These are phyloP conservation scores for Pseudoatta argentina DNA, from an alignment of 1,140 invertebrate genomes.

Conservation along the genomic window DNA sequence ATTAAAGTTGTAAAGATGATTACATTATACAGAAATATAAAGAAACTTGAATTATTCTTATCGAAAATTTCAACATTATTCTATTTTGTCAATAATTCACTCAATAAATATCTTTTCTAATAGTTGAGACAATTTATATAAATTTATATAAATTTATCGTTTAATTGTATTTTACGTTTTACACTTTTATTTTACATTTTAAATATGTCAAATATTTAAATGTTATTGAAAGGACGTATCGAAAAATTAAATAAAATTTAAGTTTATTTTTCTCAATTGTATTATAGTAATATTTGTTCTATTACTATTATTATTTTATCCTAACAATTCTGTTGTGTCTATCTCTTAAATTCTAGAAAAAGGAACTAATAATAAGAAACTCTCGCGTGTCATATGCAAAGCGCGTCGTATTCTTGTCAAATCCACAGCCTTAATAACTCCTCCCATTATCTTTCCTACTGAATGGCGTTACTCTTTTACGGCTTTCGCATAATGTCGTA, in stretches of 20 bases:
- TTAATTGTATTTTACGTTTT: not conserved
- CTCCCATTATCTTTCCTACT: not conserved
- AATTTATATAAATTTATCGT: not conserved
- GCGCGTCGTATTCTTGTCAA: slow-evolving; percentile 13
- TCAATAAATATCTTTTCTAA: slow-evolving; percentile 1
- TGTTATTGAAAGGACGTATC: not conserved
- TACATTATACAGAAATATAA: not conserved
- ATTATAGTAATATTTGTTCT: not conserved
- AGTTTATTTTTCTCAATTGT: slow-evolving; percentile 14
- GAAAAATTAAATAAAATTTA: not conserved
- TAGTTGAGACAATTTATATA: not conserved
- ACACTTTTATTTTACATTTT: not conserved
- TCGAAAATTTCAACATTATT: not conserved
- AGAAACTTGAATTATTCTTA: not conserved
- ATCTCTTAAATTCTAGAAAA: not conserved
- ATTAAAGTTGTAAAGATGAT: not conserved
- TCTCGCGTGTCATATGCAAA: slow-evolving; percentile 10
- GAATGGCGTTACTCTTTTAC: slow-evolving; percentile 9
- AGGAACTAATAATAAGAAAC: not conserved
- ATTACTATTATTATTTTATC: not conserved
- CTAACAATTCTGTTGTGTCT: not conserved
- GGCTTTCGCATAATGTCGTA: slow-evolving; percentile 4
- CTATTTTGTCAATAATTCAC: not conserved
- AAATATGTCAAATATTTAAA: not conserved
- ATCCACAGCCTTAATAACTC: not conserved